Base-by-base conservation (phyloP, 2,888 invertebrate species). In the Synergus umbraculus region DNA sequence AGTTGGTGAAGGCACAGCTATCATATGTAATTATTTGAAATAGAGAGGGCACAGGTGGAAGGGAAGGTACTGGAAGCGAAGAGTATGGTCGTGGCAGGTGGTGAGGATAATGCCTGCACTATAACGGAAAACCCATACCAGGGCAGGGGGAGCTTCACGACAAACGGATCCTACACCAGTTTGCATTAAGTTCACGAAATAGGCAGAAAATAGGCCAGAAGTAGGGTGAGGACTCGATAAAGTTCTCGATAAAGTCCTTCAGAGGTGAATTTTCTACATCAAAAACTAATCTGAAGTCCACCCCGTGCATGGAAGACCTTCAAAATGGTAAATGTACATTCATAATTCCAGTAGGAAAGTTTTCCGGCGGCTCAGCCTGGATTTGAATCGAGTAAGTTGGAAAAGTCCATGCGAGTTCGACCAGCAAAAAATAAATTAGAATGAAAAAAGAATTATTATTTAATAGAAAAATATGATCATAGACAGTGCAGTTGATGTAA, bases 1-100 rank as follows among this genome's bases (percentile, higher is more conserved):
- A 73, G 12, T 73, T 73, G 22, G 37, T 4, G 54, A 73, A 73
- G 54, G 18, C 73, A 2, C 18, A 73, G n/a, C 49, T 15, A 73
- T 22, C 10, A n/a, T n/a, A n/a, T 46, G 37, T 73, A 73, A 54
- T 54, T 73, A 54, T n/a, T 73, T 54, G 73, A 54, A 73, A 73
- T 73, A 73, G 73, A 73, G 73, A 54, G 58, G 73, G 54, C 37
- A 73, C 73, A 73, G 54, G 73, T 73, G 73, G 54, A 73, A 54
- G 37, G 73, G 54, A 63, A 63, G 63, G 13, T 29, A 73, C 73
- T 12, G 37, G 37, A 73, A 54, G 73, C 37, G 29, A 29, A 63
- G 29, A 22, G 49, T 9, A 18, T 7, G 46, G 69, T 69, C 22
- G 54, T 73, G 54, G 73, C 73, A 73, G 73, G 73, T 73, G 73